Conservation (phyloP, 2,888 invertebrate genomes). For the Drosophila stalkeri region DNA sequence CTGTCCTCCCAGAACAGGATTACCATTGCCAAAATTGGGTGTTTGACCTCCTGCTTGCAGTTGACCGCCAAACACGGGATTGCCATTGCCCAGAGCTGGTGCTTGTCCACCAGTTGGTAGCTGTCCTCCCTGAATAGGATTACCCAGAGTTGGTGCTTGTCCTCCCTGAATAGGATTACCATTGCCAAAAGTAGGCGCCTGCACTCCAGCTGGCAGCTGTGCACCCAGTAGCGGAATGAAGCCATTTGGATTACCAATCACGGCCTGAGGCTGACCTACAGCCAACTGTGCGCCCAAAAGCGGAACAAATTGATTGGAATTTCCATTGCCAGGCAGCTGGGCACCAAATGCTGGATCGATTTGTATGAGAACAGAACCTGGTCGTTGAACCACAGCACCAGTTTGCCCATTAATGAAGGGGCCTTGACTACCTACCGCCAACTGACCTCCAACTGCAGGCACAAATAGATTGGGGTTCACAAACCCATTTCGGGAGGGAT, state of each 20-base stretch:
- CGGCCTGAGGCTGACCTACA: slow-evolving; percentile 28
- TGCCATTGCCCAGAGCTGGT: neutral
- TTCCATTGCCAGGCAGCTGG: slow-evolving; percentile 36
- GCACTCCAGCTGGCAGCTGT: slow-evolving; percentile 32
- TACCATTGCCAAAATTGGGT: slow-evolving; percentile 9
- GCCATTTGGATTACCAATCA: slow-evolving; percentile 2
- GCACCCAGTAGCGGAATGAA: slow-evolving; percentile 20
- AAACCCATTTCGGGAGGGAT: slow-evolving; percentile 46
- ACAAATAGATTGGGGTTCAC: slow-evolving; percentile 52
- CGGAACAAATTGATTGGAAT: neutral
- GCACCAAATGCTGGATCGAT: slow-evolving; percentile 50
- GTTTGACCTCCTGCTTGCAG: slow-evolving; percentile 19
- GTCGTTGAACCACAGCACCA: slow-evolving; percentile 22
- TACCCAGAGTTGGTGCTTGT: slow-evolving; percentile 21
- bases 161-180: slow-evolving; percentile 9
- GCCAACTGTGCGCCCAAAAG: slow-evolving; percentile 45
- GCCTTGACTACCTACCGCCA: slow-evolving; percentile 20
- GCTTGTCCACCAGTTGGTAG: neutral
- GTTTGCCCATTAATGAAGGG: slow-evolving; percentile 14
- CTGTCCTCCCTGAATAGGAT: neutral
- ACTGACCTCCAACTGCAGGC: slow-evolving; percentile 45
- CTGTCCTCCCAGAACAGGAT: slow-evolving; percentile 26
- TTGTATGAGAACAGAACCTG: slow-evolving; percentile 45
- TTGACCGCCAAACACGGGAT: slow-evolving; percentile 19
- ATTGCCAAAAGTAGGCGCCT: slow-evolving; percentile 12